Evolutionary conservation across 2,888 invertebrate genomes (phyloP), one percentile per base, ranked within the genome.

Genomic region (Habrosyne pyritoides): DNA sequence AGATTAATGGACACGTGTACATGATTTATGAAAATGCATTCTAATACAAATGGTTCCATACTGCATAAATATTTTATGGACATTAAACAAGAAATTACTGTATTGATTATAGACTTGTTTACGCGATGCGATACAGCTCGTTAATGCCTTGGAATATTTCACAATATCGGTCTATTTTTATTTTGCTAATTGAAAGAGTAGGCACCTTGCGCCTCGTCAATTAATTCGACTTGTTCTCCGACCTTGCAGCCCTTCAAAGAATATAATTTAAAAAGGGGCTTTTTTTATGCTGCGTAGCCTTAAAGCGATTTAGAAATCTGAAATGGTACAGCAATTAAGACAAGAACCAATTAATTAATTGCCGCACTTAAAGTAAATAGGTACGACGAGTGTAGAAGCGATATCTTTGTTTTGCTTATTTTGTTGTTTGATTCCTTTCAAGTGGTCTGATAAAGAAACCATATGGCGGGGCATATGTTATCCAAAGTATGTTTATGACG

Each of bases 391-490:
- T n/a, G 36, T 18, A 48, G 53, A 67, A n/a, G n/a, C n/a, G 67
- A 74, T 69, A 67, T 67, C 62, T 73, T 70, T 71, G 71, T 75
- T 70, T 69, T 67, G 74, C 71, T 71, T 66, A 69, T 66, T 66
- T 67, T 61, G 66, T 71, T 72, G 72, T 72, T 73, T 74, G 12
- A 2, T 66, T 65, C 68, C 73, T 80, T 79, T 81, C 74, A 84
- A 86, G 84, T 83, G 79, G 71, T 72, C 68, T 72, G 81, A 81
- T 83, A 84, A 81, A 66, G 75, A 77, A 80, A 79, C 84, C 89
- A 89, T 83, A 82, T 88, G 89, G 85, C 77, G 60, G 64, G 73
- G 74, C 86, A 85, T 75, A 82, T 87, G 87, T 81, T 77, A 75
- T 74, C 72, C 72, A 73, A 71, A 53, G 55, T 60, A 64, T 50